Evolutionary conservation across 2,113 vertebrate genomes (phyloP).

Genomic region (Pontoporia blainvillei): DNA sequence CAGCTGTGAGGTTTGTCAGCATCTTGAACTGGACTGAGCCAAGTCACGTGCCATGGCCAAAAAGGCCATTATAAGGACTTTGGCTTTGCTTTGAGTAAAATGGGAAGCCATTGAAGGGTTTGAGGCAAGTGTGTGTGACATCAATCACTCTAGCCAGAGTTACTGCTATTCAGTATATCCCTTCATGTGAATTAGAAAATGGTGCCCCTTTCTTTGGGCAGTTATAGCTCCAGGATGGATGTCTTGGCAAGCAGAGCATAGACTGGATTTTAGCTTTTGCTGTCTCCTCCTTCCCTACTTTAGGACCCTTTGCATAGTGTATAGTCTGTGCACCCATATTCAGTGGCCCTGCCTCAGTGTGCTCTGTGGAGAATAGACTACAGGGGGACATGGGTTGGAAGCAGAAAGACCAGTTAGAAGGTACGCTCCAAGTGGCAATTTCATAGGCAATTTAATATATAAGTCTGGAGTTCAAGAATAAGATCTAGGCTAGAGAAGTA

Average conservation of each 20-base stretch:
- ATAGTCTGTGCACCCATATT: background rate
- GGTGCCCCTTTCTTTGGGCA: background rate
- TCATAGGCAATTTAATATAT: background rate
- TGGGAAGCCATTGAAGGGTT: background rate
- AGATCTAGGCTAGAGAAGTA: background rate
- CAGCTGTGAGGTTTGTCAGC: slow-evolving; percentile 4
- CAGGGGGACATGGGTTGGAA: background rate
- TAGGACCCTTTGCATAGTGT: background rate
- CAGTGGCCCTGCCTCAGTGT: background rate
- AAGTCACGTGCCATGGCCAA: background rate
- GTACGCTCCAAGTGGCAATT: background rate
- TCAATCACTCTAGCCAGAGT: background rate
- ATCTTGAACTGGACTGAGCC: background rate
- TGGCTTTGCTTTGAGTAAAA: background rate
- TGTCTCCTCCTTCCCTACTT: background rate
- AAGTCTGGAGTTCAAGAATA: background rate
- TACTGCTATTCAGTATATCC: background rate
- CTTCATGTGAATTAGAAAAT: background rate
- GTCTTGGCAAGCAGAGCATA: background rate
- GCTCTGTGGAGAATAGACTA: background rate
- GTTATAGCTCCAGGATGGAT: background rate
- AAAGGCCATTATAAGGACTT: background rate
- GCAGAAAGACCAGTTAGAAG: background rate
- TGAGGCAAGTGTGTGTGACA: background rate
- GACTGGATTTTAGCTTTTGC: background rate